These are phyloP conservation scores for Esperia sulphurella DNA, from an alignment of 2,888 invertebrate genomes.

Conservation along the genomic window DNA sequence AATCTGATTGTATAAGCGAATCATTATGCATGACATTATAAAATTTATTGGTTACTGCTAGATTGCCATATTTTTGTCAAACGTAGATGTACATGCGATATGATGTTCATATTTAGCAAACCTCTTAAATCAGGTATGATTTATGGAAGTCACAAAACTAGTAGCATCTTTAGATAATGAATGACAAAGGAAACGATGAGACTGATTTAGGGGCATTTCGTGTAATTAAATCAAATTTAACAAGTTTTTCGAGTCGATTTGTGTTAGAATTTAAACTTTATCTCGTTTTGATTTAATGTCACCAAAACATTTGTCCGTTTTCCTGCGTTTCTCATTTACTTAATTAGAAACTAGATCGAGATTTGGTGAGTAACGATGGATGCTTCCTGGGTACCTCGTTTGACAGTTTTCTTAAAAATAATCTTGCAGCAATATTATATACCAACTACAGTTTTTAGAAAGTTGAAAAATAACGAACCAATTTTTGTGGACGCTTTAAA, in stretches of 20 bases:
- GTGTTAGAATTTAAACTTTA: conserved; percentile 1
- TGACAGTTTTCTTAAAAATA: conserved; percentile 16
- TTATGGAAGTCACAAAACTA: background rate
- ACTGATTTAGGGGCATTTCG: background rate
- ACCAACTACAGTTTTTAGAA: conserved; percentile 16
- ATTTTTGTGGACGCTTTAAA: background rate
- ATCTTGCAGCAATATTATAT: conserved; percentile 5
- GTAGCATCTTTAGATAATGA: background rate
- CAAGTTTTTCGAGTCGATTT: background rate
- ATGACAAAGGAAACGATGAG: background rate
- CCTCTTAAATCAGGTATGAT: background rate
- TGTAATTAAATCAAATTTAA: conserved; percentile 1
- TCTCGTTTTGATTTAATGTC: conserved; percentile 3
- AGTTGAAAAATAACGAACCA: conserved; percentile 7
- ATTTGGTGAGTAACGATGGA: conserved; percentile 12
- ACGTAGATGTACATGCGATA: background rate
- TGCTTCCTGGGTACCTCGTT: conserved; percentile 20
- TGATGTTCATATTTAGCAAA: background rate
- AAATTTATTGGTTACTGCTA: too few relatives aligned
- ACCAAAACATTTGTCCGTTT: conserved; percentile 9
- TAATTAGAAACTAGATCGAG: conserved; percentile 16
- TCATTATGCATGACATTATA: too few relatives aligned
- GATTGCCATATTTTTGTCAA: too few relatives aligned
- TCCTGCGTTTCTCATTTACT: conserved; percentile 20
- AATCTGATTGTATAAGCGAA: too few relatives aligned